Percentiles rank a stretch among this genome's conserved stretches.
These are phyloP conservation scores for Chondrosia reniformis DNA, from an alignment of 37 sponge, comb jelly and placozoan genomes.

Conservation along the genomic window DNA sequence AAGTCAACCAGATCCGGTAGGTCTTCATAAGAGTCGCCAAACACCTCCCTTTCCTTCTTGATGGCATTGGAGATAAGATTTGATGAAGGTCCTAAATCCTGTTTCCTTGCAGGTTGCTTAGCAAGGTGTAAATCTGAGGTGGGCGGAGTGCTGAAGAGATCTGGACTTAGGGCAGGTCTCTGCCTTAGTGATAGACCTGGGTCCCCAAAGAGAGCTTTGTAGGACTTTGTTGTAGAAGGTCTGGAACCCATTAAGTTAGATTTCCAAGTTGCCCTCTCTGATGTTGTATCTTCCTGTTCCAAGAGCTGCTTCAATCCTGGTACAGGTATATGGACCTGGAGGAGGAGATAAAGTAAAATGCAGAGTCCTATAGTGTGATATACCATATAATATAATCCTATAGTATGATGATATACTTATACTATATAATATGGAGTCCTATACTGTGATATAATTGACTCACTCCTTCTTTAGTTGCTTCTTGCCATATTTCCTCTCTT, in stretches of 20 bases:
- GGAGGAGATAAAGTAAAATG: too few species aligned
- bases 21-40: background rate
- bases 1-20: too few species aligned
- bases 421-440: too few species aligned
- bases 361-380: too few species aligned
- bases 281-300: constrained; percentile 2
- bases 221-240: background rate
- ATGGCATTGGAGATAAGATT: background rate
- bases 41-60: constrained; percentile 7
- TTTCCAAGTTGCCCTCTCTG: background rate
- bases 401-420: too few species aligned
- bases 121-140: background rate
- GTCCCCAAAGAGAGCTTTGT: background rate
- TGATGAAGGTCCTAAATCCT: background rate
- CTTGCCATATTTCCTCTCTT: constrained; percentile 62
- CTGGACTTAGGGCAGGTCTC: constrained; percentile 24
- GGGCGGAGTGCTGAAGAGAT: constrained; percentile 24
- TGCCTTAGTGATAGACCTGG: constrained; percentile 17
- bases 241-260: background rate
- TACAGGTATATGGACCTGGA: constrained; percentile 10
- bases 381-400: too few species aligned
- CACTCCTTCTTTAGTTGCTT: constrained; percentile 44
- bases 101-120: background rate
- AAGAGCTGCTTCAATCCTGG: constrained; percentile 55
- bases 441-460: too few species aligned